These are phyloP conservation scores for Megatriorchis doriae DNA, from an alignment of 2,113 vertebrate genomes.

Conservation along the genomic window DNA sequence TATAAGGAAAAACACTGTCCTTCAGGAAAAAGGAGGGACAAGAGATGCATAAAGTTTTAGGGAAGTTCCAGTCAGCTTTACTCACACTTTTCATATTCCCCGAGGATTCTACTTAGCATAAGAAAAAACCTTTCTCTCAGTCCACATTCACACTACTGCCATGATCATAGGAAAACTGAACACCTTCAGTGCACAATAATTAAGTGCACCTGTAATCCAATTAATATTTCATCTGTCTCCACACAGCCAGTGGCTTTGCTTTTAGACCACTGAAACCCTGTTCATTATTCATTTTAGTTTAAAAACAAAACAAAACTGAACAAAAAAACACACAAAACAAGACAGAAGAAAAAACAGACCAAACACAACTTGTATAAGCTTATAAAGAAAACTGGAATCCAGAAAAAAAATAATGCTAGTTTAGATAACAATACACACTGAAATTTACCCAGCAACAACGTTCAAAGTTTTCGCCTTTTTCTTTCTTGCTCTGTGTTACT, in stretches of 20 bases:
- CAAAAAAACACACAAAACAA: neutral
- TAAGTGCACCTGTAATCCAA: neutral
- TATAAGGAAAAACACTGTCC: neutral
- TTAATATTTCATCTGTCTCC: constrained; percentile 1
- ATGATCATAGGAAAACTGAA: neutral
- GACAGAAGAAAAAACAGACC: neutral
- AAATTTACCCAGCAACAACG: neutral
- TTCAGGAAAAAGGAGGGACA: neutral
- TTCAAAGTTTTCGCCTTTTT: neutral
- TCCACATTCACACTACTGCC: neutral
- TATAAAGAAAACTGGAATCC: neutral
- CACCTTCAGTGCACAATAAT: neutral
- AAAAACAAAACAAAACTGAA: neutral
- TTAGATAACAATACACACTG: neutral
- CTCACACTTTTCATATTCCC: neutral
- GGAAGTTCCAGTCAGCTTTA: neutral
- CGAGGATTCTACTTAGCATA: neutral
- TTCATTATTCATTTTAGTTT: neutral
- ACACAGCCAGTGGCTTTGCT: constrained; percentile 8
- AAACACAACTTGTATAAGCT: neutral
- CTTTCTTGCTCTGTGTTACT: neutral
- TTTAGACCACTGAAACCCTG: neutral
- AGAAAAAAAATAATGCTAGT: neutral
- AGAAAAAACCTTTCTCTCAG: neutral
- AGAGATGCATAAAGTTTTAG: neutral